Evolutionary conservation across 2,888 invertebrate species (phyloP), one percentile per base, ranked within the genome.

Genomic region (Odontocerum albicorne): DNA sequence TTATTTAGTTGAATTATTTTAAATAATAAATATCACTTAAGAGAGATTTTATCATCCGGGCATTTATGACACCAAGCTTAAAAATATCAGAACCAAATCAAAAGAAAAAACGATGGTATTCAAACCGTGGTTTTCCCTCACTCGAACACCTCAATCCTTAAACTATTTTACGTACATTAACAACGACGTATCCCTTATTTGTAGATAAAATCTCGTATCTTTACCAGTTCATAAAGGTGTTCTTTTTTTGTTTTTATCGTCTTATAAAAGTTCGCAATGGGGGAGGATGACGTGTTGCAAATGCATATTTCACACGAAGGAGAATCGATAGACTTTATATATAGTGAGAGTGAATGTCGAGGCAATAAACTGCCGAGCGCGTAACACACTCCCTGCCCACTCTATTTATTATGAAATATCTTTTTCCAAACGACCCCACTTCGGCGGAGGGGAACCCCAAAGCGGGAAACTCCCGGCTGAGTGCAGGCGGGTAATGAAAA

Each of bases 341-440:
- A n/a, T 27, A 27, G 6, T 7, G 27, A 27, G 35, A 46, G 46
- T 35, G 46, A 51, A 51, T 44, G 51, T 50, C 15, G 17, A 33
- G 36, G 40, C 53, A 53, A 52, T 46, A 49, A 52, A 52, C 53
- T 40, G 47, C 33, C 53, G 38, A 27, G 21, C 22, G 36, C 45
- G 32, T 31, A 31, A 31, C 42, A 52, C 52, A 46, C 17, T 36
- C 49, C 38, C 50, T 45, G 49, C 38, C 46, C 33, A 33, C 22
- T 43, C 57, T 49, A 55, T 59, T 51, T 59, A 59, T 55, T 59
- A 59, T 59, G 59, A 59, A 55, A 59, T 59, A 59, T 59, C 52
- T 52, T 55, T 59, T 56, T 59, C 53, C 55, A 49, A 59, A 59
- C 55, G 55, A 59, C 55, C 52, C 52, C 47, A 55, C 55, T 51